Base-by-base conservation (phyloP, 2,888 invertebrate genomes). In the Neoscelio sp. region DNA sequence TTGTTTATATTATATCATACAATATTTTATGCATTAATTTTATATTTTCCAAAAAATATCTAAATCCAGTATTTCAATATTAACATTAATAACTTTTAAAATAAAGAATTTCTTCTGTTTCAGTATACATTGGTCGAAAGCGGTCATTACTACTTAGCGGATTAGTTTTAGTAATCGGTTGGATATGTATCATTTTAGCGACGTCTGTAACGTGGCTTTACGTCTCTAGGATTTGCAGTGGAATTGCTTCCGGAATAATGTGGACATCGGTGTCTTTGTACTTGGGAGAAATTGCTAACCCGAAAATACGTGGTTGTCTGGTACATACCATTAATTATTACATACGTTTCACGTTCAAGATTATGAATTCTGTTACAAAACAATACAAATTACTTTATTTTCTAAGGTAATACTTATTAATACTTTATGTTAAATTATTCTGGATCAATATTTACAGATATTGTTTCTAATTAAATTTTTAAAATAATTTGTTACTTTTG, bases 291-390 rank as follows among this genome's bases (percentile, higher is more conserved):
- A 87, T 90, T 8, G 89, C 90, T 2, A 85, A 89, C 80, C 88
- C 90, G 3, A 85, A 82, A 44, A 89, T 89, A 52, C 89, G 89
- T 58, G 90, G 90, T 52, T 86, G 88, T 40, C 77, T 90, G 86
- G 89, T 89, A 85, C 33, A 33, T 42, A 71, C 30, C 12, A 28
- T 46, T 62, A 23, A 44, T 60, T 64, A 40, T 40, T 64, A 33
- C 10, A 62, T 38, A 71, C 20, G 8, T 60, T 60, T 48, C 30
- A 58, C 12, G 28, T 15, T 20, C 35, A 56, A 35, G 18, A 62
- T 60, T 68, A 28, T 12, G 1, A 67, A 42, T 42, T 46, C n/a
- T n/a, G 26, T 50, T 23, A 17, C 30, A 30, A 46, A 18, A 20
- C 46, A 46, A 62, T 46, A 52, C 30, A 42, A 67, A 40, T 54